Base-by-base conservation (phyloP, 2,888 invertebrate species). In the Euproctis similis region DNA sequence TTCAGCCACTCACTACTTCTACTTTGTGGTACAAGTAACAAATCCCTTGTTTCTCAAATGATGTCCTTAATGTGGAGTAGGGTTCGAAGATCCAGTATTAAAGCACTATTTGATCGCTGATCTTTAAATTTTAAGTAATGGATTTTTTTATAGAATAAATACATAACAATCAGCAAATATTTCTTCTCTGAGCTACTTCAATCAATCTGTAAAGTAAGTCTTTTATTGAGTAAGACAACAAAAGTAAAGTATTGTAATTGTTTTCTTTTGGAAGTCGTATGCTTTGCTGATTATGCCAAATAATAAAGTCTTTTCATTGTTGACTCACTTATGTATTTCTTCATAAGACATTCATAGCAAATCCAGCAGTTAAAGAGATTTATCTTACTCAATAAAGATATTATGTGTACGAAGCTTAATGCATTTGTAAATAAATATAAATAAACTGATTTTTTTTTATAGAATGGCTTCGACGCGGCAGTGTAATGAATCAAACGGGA, bases 361-460 rank as follows among this genome's bases (percentile, higher is more conserved):
- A 70, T 68, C 58, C 54, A 61, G 67, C 69, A 64, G 61, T 60
- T 59, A 59, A 55, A 55, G 55, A 62, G 60, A 69, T 68, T 66
- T 64, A 66, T 72, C 63, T 73, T 68, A 53, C 57, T 64, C 56
- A 72, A 73, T 69, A 60, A 65, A 62, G 46, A 58, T 53, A 62
- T 65, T 66, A 61, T 66, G 46, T 63, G 48, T 46, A 39, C 42
- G 45, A 42, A 44, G 48, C 46, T 46, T 36, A 26, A 34, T 47
- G 50, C 36, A 53, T 55, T 54, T 59, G 54, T 51, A 53, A 59
- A 61, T 56, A 53, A 50, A 63, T 59, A 54, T 60, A 58, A 61
- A 61, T 59, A 67, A 53, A 53, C 59, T 59, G 52, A 53, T 21
- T 11, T 12, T 21, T 4, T 21, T 21, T 10, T 8, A 8, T 21